Evolutionary conservation across 2,113 vertebrate genomes (phyloP), one percentile per base, ranked within the genome.

Genomic region (Mobula hypostoma): DNA sequence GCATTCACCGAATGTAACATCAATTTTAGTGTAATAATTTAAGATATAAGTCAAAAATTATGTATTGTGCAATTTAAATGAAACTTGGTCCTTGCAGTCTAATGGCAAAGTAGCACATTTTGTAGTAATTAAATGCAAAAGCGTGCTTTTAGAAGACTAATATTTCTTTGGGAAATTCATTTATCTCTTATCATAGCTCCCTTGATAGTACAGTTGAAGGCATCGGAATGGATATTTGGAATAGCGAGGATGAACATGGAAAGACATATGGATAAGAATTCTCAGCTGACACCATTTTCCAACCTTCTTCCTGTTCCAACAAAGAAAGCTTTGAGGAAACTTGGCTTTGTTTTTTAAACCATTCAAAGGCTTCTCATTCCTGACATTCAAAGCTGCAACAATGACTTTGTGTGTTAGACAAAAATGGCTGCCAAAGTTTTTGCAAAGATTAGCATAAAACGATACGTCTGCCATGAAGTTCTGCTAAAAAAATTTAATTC

Each of bases 261-360:
- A 74, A 29, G 95, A 61, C 0, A 48, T 63, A 78, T 24, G 80
- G 58, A 58, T 32, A 40, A 36, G 0, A 1, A 15, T 24, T 21
- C 94, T 79, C 78, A 0, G 93, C 72, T 19, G 88, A 94, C 94
- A 94, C 94, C 32, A 27, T 0, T 2, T 94, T 82, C 94, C 92
- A 74, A 40, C 82, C 94, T 32, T 94, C 0, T 66, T 94, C 94
- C 94, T 92, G 82, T 94, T 80, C 94, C 58, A 85, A 95, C 94
- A 95, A 94, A 96, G 95, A 74, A n/a, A 70, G 94, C 95, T 88
- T 36, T 94, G 7, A 94, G 72, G 12, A 87, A 0, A 0, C n/a
- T n/a, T 1, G 8, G 94, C 94, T n/a, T 66, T 29, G 32, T 56
- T 5, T 8, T 91, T 94, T 29, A 48, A 24, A 21, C 5, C 91